These are phyloP conservation scores for Anguilla anguilla DNA, from an alignment of 2,797 vertebrate genomes.

Conservation along the genomic window DNA sequence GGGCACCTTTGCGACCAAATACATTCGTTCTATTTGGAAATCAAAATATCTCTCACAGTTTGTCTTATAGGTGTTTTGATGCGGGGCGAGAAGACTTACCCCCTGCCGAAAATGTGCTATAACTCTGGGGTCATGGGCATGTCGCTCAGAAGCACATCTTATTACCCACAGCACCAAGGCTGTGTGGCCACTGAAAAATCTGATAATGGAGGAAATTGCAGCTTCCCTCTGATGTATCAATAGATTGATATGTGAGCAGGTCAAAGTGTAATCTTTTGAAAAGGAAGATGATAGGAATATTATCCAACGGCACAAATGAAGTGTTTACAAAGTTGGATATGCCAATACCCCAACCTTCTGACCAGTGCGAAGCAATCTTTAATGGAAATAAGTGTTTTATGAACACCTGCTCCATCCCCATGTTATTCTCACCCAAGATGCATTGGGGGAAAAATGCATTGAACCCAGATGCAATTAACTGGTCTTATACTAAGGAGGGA, in stretches of 20 bases:
- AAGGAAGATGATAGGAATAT: constrained; percentile 75
- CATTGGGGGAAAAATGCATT: constrained; percentile 64
- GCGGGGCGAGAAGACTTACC: constrained; percentile 23
- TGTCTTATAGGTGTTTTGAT: constrained; percentile 28
- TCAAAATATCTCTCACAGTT: constrained; percentile 22
- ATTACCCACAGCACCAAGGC: constrained; percentile 60
- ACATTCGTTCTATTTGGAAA: constrained; percentile 21
- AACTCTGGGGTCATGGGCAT: constrained; percentile 74
- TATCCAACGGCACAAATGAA: constrained; percentile 65
- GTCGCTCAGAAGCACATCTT: constrained; percentile 75
- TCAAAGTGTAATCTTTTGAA: constrained; percentile 82
- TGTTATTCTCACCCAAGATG: constrained; percentile 65
- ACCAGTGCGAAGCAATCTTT: constrained; percentile 71
- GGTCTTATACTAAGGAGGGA: constrained; percentile 76
- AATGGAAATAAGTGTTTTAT: constrained; percentile 69
- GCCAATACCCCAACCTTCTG: constrained; percentile 68
- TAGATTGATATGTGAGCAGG: constrained; percentile 67
- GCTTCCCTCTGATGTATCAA: constrained; percentile 69
- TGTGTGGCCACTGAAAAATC: constrained; percentile 48
- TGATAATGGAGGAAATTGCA: constrained; percentile 44
- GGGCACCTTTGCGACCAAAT: background rate
- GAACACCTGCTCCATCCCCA: constrained; percentile 73
- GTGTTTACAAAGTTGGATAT: constrained; percentile 70
- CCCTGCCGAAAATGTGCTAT: constrained; percentile 69
- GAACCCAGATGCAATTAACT: constrained; percentile 80